These are phyloP conservation scores for Oopsacas minuta DNA, from an alignment of 37 sponge, comb jelly and placozoan genomes.

Conservation along the genomic window DNA sequence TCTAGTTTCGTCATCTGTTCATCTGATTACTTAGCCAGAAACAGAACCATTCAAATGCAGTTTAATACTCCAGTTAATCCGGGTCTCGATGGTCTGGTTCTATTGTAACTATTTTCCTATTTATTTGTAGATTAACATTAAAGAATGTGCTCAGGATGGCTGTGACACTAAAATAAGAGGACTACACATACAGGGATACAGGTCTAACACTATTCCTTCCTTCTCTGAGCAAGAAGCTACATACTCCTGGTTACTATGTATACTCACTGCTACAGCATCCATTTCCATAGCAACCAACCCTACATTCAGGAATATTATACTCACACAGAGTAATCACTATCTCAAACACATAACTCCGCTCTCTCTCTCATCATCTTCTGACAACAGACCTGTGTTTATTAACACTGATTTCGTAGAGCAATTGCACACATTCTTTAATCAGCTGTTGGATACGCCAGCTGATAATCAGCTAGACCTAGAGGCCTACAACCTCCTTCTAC, in stretches of 20 bases:
- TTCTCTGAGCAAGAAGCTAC: background rate
- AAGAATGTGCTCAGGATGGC: conserved; percentile 62
- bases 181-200: conserved; percentile 48
- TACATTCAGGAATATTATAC: background rate
- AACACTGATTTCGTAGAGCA: background rate
- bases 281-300: background rate
- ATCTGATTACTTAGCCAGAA: no score
- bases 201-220: conserved; percentile 23
- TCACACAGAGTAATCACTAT: background rate
- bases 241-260: background rate
- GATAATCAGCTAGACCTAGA: background rate
- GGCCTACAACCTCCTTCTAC: background rate
- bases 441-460: background rate
- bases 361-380: background rate
- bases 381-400: background rate
- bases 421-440: background rate
- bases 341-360: background rate
- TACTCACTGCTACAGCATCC: conserved; percentile 15
- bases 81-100: background rate
- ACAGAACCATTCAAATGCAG: no score
- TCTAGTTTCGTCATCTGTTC: no score
- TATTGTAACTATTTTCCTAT: background rate
- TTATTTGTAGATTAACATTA: conserved; percentile 45
- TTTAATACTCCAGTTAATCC: background rate
- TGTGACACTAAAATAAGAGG: conserved; percentile 62